Conservation (phyloP, 2,797 vertebrate genomes). For the Microchirus variegatus region DNA sequence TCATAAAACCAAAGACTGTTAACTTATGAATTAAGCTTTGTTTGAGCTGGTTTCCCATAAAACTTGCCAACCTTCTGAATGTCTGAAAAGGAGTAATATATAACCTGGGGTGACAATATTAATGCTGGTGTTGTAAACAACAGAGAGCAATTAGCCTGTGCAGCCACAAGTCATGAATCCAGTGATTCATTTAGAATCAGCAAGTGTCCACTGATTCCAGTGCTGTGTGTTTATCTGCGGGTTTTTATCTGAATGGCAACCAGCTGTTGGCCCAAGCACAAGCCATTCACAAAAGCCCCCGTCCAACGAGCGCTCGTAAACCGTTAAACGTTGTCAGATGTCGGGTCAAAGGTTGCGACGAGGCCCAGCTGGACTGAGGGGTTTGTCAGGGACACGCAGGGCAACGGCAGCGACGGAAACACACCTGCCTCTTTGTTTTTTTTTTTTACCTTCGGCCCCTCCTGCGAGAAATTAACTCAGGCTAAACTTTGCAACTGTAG, state of each 20-base stretch:
- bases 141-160: neutral
- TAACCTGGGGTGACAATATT: neutral
- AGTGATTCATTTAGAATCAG: slow-evolving; percentile 39
- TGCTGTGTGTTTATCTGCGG: slow-evolving; percentile 57
- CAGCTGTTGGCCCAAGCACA: slow-evolving; percentile 57
- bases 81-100: neutral
- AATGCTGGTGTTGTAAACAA: no score
- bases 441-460: slow-evolving; percentile 42
- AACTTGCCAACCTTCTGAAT: slow-evolving; percentile 10
- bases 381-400: slow-evolving; percentile 38
- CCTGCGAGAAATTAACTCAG: slow-evolving; percentile 51
- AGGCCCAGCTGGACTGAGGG: slow-evolving; percentile 51
- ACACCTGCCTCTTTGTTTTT: slow-evolving; percentile 68
- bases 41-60: slow-evolving; percentile 36
- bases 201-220: slow-evolving; percentile 29
- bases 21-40: slow-evolving; percentile 27
- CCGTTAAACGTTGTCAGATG: slow-evolving; percentile 72
- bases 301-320: slow-evolving; percentile 31
- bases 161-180: slow-evolving; percentile 23
- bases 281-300: slow-evolving; percentile 38
- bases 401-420: neutral
- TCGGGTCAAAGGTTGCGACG: slow-evolving; percentile 52
- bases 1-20: slow-evolving; percentile 12
- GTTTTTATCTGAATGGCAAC: slow-evolving; percentile 69
- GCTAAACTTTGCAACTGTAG: slow-evolving; percentile 61